Percentiles rank a stretch among this genome's conserved stretches.
Evolutionary conservation across 2,113 vertebrate genomes (phyloP).

Genomic region (Cacatua alba): DNA sequence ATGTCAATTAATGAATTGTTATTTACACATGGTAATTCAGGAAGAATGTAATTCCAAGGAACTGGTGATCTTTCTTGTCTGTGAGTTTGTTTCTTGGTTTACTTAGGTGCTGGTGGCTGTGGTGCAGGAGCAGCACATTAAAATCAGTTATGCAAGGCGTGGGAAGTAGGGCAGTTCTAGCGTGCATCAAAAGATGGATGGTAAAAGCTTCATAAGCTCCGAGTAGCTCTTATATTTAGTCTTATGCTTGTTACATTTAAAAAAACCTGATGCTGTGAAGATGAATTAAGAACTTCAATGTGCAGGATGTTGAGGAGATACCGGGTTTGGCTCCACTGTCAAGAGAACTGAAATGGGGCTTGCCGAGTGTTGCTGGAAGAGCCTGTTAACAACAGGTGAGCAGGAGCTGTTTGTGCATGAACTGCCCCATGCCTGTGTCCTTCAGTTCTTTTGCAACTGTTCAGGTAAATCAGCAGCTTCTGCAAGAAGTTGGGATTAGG

Average conservation of each 20-base stretch:
- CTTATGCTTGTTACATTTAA: neutral
- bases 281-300: neutral
- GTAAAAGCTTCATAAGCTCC: neutral
- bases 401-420: neutral
- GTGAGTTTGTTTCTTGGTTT: neutral
- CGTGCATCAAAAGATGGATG: neutral
- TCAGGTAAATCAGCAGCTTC: neutral
- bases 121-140: neutral
- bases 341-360: neutral
- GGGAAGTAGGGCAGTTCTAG: neutral
- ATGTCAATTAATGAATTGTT: neutral
- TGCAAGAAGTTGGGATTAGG: neutral
- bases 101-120: neutral
- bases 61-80: neutral
- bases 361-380: neutral
- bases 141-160: neutral
- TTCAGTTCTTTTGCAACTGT: neutral
- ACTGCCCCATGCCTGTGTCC: neutral
- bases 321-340: neutral
- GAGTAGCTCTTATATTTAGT: neutral
- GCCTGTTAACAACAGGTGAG: neutral
- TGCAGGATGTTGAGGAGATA: neutral
- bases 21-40: neutral
- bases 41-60: neutral
- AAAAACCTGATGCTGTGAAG: neutral